Evolutionary conservation across 2,113 vertebrate genomes (phyloP), one percentile per base, ranked within the genome.

Genomic region (Sinocyclocheilus maitianheensis): DNA sequence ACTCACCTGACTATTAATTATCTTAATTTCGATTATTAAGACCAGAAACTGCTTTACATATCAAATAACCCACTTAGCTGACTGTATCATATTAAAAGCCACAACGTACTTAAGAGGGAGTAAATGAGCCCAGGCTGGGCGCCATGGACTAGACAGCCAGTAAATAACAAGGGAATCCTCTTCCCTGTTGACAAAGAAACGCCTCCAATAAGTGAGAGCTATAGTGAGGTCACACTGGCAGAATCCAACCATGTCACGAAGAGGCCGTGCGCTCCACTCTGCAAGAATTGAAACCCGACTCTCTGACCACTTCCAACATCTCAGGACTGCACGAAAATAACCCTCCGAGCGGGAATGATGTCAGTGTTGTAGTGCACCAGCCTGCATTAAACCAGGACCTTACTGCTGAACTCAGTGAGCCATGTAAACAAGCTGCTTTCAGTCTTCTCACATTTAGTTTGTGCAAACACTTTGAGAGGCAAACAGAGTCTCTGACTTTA

Each of bases 271-370:
- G 30, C 65, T 58, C 75, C 75, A 12, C 53, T 58, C 34, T 34
- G 24, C 84, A 53, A 58, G 76, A 5, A 62, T 34, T 82, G 87
- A 87, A 91, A 91, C 58, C n/a, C 60, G 78, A 89, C 14, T 74
- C 88, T 69, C 24, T 30, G 37, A 58, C 58, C 72, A 60, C 63
- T 88, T 76, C 46, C 67, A 84, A 55, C 40, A 37, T 81, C 82
- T 24, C 8, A 18, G 60, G 74, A 81, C 77, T 26, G 46, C 20
- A 81, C 74, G 5, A 85, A 90, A 91, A 89, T 88, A 89, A 82
- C 78, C 81, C 75, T 60, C 60, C n/a, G 40, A 53, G 51, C 60
- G 22, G 83, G 30, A 84, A 79, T 37, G 74, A 69, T 51, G 77
- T 53, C 30, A 62, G 22, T 60, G 75, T 37, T 34, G 53, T 53